phyloP scores from a whole-genome alignment of 2,888 invertebrate genomes.

The Microctonus hyperodae region DNA sequence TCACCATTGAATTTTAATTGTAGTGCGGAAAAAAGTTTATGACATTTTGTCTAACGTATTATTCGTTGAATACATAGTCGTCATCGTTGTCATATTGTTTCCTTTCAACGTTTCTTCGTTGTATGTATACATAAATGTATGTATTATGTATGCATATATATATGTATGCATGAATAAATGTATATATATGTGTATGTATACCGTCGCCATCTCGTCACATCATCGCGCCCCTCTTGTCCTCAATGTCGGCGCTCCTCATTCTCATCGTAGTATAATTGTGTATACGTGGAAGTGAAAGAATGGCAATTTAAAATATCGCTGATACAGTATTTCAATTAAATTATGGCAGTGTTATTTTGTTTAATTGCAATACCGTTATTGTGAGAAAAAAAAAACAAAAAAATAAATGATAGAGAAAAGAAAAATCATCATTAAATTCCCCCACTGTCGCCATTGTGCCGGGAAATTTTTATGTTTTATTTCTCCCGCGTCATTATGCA shows the following conservation, averaged over 20 bases:
- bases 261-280: slow-evolving; percentile 12
- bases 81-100: background rate
- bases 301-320: background rate
- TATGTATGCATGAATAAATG: background rate
- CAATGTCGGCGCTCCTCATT: slow-evolving; percentile 25
- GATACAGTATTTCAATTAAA: background rate
- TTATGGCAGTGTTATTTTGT: background rate
- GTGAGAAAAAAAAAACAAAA: too few species aligned
- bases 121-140: too few species aligned
- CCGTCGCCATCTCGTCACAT: slow-evolving; percentile 28
- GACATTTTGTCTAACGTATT: background rate
- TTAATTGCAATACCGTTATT: too few species aligned
- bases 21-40: background rate
- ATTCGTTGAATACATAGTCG: background rate
- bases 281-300: slow-evolving; percentile 25
- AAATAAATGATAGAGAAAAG: background rate
- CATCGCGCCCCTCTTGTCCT: slow-evolving; percentile 26
- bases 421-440: background rate
- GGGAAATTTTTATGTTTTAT: background rate
- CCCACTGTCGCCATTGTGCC: background rate
- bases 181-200: slow-evolving; percentile 1
- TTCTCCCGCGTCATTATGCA: slow-evolving; percentile 58
- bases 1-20: background rate
- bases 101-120: background rate
- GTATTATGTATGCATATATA: background rate